Conservation (phyloP, 2,797 vertebrate genomes). For the Epinephelus coioides region DNA sequence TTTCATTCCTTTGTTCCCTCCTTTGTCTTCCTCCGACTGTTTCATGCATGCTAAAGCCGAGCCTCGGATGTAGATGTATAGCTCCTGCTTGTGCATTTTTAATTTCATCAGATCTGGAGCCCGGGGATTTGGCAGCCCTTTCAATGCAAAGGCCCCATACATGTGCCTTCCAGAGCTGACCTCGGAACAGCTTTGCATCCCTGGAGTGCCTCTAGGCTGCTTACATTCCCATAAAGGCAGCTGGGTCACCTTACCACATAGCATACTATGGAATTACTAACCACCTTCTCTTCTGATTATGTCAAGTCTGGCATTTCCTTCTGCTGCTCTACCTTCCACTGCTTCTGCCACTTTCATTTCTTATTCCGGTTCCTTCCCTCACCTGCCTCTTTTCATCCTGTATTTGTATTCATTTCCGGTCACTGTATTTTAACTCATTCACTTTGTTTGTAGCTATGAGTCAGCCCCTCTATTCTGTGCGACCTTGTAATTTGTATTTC, state of each 20-base stretch:
- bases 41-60: constrained; percentile 38
- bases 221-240: constrained; percentile 37
- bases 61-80: constrained; percentile 53
- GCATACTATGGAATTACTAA: constrained; percentile 52
- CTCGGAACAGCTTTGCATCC: constrained; percentile 65
- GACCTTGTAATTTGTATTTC: too few relatives aligned
- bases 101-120: constrained; percentile 69
- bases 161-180: constrained; percentile 67
- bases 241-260: constrained; percentile 52
- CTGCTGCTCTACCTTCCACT: not conserved
- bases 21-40: constrained; percentile 33
- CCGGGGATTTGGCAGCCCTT: constrained; percentile 59
- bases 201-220: constrained; percentile 39
- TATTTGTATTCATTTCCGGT: constrained; percentile 52
- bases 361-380: constrained; percentile 5
- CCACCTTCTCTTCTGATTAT: constrained; percentile 43
- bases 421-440: constrained; percentile 19
- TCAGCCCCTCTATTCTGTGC: too few relatives aligned
- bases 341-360: constrained; percentile 17
- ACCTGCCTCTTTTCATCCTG: constrained; percentile 18
- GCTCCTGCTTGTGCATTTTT: constrained; percentile 67
- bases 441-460: constrained; percentile 24
- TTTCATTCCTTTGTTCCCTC: constrained; percentile 9
- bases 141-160: constrained; percentile 39
- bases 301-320: constrained; percentile 42